Evolutionary conservation across 2,113 vertebrate genomes (phyloP).

Genomic region (Stomatorhinus ivindoensis): DNA sequence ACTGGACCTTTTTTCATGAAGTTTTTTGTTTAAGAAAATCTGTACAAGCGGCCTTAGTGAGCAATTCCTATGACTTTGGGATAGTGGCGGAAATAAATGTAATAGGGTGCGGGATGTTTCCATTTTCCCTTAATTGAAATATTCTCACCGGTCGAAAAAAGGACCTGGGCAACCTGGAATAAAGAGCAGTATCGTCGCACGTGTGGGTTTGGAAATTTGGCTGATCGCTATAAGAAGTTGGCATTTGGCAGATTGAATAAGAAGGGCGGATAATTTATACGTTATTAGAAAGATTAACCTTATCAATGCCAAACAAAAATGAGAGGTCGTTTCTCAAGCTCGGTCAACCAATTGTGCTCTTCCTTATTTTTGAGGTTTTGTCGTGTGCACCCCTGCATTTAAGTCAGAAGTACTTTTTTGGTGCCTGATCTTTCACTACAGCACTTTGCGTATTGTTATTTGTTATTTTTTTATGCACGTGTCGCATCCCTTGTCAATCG

Average conservation of each 20-base stretch:
- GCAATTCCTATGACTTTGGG: slow-evolving; percentile 8
- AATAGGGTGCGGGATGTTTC: not conserved
- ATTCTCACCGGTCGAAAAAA: not conserved
- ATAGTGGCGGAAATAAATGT: not conserved
- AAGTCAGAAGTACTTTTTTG: slow-evolving; percentile 18
- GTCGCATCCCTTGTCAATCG: slow-evolving; percentile 27
- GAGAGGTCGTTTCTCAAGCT: slow-evolving; percentile 14
- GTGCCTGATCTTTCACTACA: slow-evolving; percentile 42
- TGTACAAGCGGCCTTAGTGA: slow-evolving; percentile 19
- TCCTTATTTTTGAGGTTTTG: slow-evolving; percentile 12
- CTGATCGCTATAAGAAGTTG: not conserved
- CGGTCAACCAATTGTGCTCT: slow-evolving; percentile 17
- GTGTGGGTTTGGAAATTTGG: not conserved
- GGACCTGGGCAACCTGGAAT: not conserved
- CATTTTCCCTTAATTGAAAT: not conserved
- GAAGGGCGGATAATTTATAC: slow-evolving; percentile 10
- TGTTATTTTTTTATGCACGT: slow-evolving; percentile 37
- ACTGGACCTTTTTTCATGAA: not conserved
- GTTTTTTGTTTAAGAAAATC: not conserved
- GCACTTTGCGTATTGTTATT: slow-evolving; percentile 35
- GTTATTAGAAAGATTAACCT: not conserved
- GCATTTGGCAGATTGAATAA: slow-evolving; percentile 1
- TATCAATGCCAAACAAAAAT: slow-evolving; percentile 22
- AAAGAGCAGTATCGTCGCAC: not conserved
- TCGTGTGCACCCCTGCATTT: not conserved